Evolutionary conservation across 2,888 invertebrate species (phyloP).

Genomic region (Rhorus exstirpatorius): DNA sequence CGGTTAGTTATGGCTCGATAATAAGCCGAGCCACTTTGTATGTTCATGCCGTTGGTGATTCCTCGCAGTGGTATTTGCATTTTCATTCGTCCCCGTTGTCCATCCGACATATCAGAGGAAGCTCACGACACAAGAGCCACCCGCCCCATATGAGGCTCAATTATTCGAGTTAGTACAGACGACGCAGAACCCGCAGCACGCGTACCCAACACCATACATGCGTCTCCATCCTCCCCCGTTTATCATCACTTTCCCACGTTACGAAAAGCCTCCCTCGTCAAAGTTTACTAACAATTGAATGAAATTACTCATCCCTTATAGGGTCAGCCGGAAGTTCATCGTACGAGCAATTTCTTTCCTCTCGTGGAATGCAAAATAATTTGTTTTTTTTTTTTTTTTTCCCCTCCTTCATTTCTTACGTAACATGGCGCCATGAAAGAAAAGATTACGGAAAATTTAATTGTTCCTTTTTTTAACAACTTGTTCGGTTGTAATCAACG

Average conservation of each 20-base stretch:
- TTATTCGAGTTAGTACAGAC: constrained; percentile 59
- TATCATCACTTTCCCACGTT: constrained; percentile 60
- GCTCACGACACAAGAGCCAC: constrained; percentile 41
- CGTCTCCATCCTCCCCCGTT: constrained; percentile 8
- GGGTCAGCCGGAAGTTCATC: constrained; percentile 36
- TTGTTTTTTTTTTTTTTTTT: not conserved
- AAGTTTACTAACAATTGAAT: constrained; percentile 3
- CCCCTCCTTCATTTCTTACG: no score
- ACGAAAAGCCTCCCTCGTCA: constrained; percentile 50
- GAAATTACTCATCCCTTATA: constrained; percentile 27
- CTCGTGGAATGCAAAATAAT: not conserved
- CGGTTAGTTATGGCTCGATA: constrained; percentile 61
- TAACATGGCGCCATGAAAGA: no score
- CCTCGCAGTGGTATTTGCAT: constrained; percentile 9
- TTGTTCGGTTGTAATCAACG: no score
- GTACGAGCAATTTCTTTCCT: not conserved
- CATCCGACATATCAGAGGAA: constrained; percentile 45
- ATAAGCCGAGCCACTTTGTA: constrained; percentile 25
- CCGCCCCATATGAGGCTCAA: constrained; percentile 61
- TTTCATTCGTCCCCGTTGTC: constrained; percentile 5
- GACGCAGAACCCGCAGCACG: constrained; percentile 64
- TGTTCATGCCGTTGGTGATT: not conserved
- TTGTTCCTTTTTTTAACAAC: no score
- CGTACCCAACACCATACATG: constrained; percentile 38
- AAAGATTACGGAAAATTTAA: no score